A percentile compares a stretch with the other conserved stretches of the same genome.
These are phyloP conservation scores for Lycorma delicatula DNA, from an alignment of 1,140 invertebrate genomes.

Conservation along the genomic window DNA sequence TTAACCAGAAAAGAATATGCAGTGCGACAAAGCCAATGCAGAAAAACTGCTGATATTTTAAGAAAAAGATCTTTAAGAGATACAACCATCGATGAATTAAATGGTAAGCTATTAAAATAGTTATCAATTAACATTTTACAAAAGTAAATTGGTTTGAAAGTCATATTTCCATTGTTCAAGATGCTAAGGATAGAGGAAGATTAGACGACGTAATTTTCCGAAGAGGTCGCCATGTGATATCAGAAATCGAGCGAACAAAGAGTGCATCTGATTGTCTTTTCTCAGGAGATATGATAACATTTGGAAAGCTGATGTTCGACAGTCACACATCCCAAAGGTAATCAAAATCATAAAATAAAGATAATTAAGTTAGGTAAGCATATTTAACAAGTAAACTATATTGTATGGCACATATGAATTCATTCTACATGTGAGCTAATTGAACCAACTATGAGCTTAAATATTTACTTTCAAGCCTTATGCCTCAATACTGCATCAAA, in stretches of 20 bases:
- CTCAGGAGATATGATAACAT: conserved; percentile 56
- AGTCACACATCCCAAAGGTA: conserved; percentile 76
- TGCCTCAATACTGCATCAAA: too few species aligned
- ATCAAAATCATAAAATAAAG: conserved; percentile 11
- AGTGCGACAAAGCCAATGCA: conserved; percentile 65
- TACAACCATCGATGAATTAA: conserved; percentile 49
- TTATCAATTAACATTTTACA: too few species aligned
- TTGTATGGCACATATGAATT: too few species aligned
- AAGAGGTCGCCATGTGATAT: conserved; percentile 73
- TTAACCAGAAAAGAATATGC: conserved; percentile 79
- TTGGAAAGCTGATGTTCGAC: conserved; percentile 76
- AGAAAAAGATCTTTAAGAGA: conserved; percentile 61
- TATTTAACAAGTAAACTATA: too few species aligned
- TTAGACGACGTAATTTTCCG: conserved; percentile 52
- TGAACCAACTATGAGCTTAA: too few species aligned
- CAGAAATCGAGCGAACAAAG: conserved; percentile 69
- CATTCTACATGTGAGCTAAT: too few species aligned
- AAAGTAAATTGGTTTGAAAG: too few species aligned
- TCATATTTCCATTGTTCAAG: too few species aligned
- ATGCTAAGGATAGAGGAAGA: background rate
- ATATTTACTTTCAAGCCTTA: too few species aligned
- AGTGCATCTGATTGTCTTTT: conserved; percentile 59
- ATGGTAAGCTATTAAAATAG: background rate
- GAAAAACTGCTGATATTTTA: conserved; percentile 63
- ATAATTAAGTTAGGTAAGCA: too few species aligned